A percentile compares a stretch with the other conserved stretches of the same genome.
phyloP scores from a whole-genome alignment of 2,797 vertebrate genomes.

The Neosalanx taihuensis region DNA sequence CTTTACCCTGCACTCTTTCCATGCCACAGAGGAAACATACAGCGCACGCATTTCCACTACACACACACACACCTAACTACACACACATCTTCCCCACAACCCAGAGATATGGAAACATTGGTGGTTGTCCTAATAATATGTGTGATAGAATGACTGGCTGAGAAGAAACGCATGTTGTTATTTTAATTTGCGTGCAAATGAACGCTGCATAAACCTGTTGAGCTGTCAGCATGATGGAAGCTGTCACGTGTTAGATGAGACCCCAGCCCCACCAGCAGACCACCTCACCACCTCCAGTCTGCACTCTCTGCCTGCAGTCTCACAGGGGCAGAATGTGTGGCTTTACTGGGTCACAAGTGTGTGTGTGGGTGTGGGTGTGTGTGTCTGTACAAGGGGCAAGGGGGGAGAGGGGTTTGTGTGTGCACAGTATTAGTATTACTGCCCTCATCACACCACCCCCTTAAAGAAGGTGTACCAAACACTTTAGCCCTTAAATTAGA shows the following conservation, averaged over 20 bases:
- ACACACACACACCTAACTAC: slow-evolving; percentile 2
- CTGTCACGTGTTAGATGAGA: too few relatives aligned
- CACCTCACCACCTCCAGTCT: not conserved
- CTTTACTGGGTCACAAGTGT: not conserved
- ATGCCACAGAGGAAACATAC: slow-evolving; percentile 7
- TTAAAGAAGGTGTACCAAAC: not conserved
- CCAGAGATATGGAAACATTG: not conserved
- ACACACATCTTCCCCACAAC: not conserved
- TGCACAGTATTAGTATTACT: not conserved
- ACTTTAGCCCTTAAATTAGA: slow-evolving; percentile 4
- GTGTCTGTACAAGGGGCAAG: not conserved
- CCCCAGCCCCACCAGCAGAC: too few relatives aligned
- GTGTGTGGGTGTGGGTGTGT: not conserved
- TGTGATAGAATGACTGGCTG: not conserved
- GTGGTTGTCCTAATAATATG: not conserved
- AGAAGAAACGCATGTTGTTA: too few relatives aligned
- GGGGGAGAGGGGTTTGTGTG: too few relatives aligned
- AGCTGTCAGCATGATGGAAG: too few relatives aligned
- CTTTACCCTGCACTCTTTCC: slow-evolving; percentile 15
- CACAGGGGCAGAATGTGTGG: not conserved
- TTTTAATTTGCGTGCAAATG: too few relatives aligned
- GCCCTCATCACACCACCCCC: not conserved
- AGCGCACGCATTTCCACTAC: not conserved
- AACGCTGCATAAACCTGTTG: too few relatives aligned
- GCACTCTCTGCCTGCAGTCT: not conserved